Evolutionary conservation across 1,140 invertebrate genomes (phyloP).

Genomic region (Drosophila ogumai): DNA sequence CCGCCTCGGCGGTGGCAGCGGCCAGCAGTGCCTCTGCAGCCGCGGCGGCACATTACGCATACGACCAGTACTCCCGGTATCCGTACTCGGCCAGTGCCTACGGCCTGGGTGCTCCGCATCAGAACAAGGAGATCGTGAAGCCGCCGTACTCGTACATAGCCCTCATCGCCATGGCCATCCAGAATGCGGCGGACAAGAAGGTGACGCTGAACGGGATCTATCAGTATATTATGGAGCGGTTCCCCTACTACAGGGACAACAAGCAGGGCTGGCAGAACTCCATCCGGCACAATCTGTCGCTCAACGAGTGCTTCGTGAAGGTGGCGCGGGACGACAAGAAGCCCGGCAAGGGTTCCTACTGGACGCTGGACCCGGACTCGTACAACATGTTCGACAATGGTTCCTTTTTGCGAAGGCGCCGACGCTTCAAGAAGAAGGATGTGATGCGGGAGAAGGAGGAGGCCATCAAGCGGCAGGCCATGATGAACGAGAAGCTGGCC

Average conservation of each 20-base stretch:
- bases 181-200: slow-evolving; percentile 95
- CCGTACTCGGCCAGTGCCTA: slow-evolving; percentile 87
- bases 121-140: slow-evolving; percentile 96
- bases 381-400: slow-evolving; percentile 99
- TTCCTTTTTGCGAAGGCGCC: slow-evolving; percentile 94
- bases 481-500: slow-evolving; percentile 84
- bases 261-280: slow-evolving; percentile 98
- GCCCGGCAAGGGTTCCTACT: slow-evolving; percentile 98
- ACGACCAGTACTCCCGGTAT: slow-evolving; percentile 90
- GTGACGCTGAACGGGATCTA: slow-evolving; percentile 99
- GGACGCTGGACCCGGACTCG: slow-evolving; percentile 98
- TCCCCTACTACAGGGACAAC: slow-evolving; percentile 99
- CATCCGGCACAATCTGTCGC: slow-evolving; percentile 97
- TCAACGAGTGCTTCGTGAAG: slow-evolving; percentile 99
- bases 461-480: slow-evolving; percentile 90
- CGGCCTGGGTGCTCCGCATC: slow-evolving; percentile 87
- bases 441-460: slow-evolving; percentile 95
- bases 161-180: slow-evolving; percentile 99
- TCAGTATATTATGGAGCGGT: slow-evolving; percentile 99
- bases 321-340: slow-evolving; percentile 96
- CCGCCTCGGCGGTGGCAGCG: slow-evolving; percentile 85
- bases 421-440: slow-evolving; percentile 98
- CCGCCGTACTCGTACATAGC: slow-evolving; percentile 99
- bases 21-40: slow-evolving; percentile 85
- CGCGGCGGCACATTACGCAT: slow-evolving; percentile 85